A percentile compares a stretch with the other conserved stretches of the same genome.
These are phyloP conservation scores for Crematogaster levior DNA, from an alignment of 2,888 invertebrate species.

Conservation along the genomic window DNA sequence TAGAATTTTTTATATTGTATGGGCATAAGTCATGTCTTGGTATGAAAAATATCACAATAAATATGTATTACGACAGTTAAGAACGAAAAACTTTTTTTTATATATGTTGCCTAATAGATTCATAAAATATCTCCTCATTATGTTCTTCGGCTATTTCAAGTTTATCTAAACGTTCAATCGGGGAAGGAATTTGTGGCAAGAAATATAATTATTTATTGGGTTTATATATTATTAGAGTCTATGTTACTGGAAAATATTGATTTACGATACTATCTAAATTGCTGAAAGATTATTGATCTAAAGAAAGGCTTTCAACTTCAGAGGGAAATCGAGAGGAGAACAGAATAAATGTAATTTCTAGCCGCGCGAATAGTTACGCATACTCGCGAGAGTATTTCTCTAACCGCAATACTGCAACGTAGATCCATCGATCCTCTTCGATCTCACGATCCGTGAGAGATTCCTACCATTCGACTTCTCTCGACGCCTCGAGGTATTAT, in stretches of 20 bases:
- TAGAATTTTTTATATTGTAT: not conserved
- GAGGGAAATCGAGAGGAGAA: slow-evolving; percentile 22
- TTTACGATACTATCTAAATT: slow-evolving; percentile 1
- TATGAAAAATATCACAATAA: not conserved
- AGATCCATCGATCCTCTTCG: slow-evolving; percentile 54
- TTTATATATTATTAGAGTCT: slow-evolving; percentile 1
- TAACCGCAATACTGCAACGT: slow-evolving; percentile 48
- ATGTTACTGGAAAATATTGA: not conserved
- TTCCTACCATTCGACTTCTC: slow-evolving; percentile 53
- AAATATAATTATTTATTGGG: not conserved
- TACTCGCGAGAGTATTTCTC: slow-evolving; percentile 37
- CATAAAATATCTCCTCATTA: not conserved
- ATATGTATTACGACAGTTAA: not conserved
- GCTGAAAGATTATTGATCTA: not conserved
- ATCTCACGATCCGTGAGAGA: slow-evolving; percentile 63
- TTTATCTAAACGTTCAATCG: not conserved
- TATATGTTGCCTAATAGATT: not conserved
- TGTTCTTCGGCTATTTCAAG: not conserved
- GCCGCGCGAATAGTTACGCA: slow-evolving; percentile 37
- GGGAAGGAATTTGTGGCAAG: not conserved
- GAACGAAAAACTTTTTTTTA: not conserved
- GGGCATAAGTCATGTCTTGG: not conserved
- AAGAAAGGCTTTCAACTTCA: slow-evolving; percentile 33
- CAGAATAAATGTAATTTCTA: slow-evolving; percentile 46
- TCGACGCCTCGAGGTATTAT: slow-evolving; percentile 45